These are phyloP conservation scores for Podargus strigoides DNA, from an alignment of 2,797 vertebrate genomes.

Conservation along the genomic window DNA sequence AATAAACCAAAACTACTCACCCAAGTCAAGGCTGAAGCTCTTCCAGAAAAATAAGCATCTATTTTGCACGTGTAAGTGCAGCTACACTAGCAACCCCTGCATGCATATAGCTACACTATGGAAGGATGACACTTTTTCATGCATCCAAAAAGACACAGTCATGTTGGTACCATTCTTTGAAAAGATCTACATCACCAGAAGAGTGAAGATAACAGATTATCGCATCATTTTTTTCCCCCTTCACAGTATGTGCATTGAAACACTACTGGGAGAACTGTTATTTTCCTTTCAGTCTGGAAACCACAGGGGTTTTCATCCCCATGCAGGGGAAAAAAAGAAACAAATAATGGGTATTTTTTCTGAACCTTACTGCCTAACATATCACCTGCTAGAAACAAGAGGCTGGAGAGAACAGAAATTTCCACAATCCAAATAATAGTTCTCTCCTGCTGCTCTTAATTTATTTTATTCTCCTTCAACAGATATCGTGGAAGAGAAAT, in stretches of 20 bases:
- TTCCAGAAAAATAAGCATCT: background rate
- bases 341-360: background rate
- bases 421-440: background rate
- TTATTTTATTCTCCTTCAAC: background rate
- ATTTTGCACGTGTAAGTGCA: fast-evolving
- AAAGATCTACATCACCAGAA: background rate
- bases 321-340: background rate
- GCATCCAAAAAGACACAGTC: background rate
- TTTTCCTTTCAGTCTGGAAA: constrained; percentile 13
- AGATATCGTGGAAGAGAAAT: background rate
- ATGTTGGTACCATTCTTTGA: background rate
- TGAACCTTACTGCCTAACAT: background rate
- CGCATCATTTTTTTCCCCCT: background rate
- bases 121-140: background rate
- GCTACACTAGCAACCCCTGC: background rate
- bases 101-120: background rate
- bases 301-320: constrained; percentile 15
- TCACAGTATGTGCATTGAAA: background rate
- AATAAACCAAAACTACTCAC: background rate
- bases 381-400: background rate
- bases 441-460: background rate
- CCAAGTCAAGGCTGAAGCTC: background rate
- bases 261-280: background rate
- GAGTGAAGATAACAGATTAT: background rate
- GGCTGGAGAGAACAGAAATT: background rate